Evolutionary conservation across 2,113 vertebrate genomes (phyloP).

Genomic region (Microtus richardsoni): DNA sequence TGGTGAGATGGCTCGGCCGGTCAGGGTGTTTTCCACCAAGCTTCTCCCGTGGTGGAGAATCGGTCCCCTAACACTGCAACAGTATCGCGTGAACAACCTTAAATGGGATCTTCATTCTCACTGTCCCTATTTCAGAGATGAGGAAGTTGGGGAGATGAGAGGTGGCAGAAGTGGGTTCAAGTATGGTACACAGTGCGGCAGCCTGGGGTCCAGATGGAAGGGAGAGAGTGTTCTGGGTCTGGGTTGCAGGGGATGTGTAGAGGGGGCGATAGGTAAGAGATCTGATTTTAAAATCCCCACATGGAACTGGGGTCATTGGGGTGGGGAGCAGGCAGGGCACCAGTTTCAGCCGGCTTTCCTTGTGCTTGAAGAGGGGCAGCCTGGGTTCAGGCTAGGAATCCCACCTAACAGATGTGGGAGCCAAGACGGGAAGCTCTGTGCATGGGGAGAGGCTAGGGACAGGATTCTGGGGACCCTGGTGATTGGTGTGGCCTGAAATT

Average conservation of each 20-base stretch:
- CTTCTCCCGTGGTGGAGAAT: neutral
- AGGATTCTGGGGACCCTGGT: neutral
- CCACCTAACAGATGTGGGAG: too few species aligned
- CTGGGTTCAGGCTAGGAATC: neutral
- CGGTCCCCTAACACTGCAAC: neutral
- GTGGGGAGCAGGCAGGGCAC: neutral
- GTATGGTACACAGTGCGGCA: neutral
- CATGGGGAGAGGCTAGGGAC: neutral
- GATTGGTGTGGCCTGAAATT: neutral
- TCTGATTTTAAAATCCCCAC: neutral
- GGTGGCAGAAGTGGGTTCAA: neutral
- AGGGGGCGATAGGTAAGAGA: neutral
- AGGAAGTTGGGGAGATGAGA: neutral
- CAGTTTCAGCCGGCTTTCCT: neutral
- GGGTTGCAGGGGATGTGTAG: fast-evolving
- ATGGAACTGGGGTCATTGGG: neutral
- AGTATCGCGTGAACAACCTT: neutral
- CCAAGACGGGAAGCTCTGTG: neutral
- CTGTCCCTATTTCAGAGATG: neutral
- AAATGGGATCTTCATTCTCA: neutral
- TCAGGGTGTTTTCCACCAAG: neutral
- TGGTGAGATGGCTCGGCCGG: neutral
- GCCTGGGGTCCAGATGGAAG: neutral
- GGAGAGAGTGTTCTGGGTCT: neutral
- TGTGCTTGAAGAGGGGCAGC: neutral